A percentile compares a stretch with the other conserved stretches of the same genome.
phyloP scores from a whole-genome alignment of 2,797 vertebrate species.

The Falco columbarius region DNA sequence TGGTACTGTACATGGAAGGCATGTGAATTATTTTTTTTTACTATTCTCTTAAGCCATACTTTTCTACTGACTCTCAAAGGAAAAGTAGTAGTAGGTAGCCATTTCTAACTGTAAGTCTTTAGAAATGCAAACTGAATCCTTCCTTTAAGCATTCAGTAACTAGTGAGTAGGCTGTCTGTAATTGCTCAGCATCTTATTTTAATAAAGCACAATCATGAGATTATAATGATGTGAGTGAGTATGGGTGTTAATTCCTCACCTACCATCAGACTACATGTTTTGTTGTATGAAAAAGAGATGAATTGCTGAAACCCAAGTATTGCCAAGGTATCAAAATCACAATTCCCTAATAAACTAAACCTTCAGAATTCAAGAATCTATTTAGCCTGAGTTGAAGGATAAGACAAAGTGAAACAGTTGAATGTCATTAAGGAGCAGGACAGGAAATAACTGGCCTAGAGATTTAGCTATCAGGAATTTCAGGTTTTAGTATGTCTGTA shows the following conservation, averaged over 20 bases:
- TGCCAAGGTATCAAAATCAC: background rate
- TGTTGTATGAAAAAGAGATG: background rate
- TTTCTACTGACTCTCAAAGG: background rate
- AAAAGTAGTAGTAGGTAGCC: background rate
- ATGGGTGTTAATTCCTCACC: background rate
- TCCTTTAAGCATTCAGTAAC: background rate
- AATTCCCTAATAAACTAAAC: background rate
- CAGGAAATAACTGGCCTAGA: background rate
- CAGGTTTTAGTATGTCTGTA: background rate
- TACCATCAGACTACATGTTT: fast-evolving
- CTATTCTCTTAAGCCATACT: background rate
- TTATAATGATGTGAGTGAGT: background rate
- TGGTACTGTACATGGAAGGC: background rate
- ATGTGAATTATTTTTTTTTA: background rate
- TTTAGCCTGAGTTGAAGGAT: background rate
- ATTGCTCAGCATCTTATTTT: background rate
- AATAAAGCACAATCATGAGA: background rate
- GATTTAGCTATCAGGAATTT: background rate
- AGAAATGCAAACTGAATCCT: background rate
- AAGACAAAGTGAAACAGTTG: background rate
- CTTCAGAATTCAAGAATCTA: background rate
- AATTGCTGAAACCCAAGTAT: background rate
- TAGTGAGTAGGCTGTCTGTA: background rate
- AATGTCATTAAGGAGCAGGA: background rate
- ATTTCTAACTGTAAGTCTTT: background rate